Evolutionary conservation across 2,113 vertebrate genomes (phyloP).

Genomic region (Bagarius yarrelli): DNA sequence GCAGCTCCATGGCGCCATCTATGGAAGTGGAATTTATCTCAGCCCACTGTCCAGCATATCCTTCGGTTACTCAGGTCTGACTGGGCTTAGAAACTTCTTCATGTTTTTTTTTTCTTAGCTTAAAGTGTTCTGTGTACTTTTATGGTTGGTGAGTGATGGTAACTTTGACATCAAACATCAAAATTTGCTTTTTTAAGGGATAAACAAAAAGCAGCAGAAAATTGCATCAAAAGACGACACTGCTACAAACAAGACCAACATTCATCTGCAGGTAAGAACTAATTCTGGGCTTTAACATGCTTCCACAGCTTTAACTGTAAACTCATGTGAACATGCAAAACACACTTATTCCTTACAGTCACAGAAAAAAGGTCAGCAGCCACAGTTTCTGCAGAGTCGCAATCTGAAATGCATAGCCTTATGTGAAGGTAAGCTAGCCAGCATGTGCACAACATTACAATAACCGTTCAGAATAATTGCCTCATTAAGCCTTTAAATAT

Average conservation of each 20-base stretch:
- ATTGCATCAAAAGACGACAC: conserved; percentile 84
- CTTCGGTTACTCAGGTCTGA: conserved; percentile 89
- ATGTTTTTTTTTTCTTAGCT: neutral
- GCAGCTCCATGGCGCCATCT: conserved; percentile 89
- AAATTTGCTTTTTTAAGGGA: conserved; percentile 72
- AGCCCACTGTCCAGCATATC: conserved; percentile 92
- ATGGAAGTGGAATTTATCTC: conserved; percentile 90
- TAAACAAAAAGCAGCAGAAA: conserved; percentile 91
- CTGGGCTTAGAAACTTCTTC: neutral
- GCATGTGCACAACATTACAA: neutral
- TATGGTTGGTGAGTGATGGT: neutral
- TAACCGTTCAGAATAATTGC: neutral
- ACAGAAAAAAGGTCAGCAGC: conserved; percentile 87
- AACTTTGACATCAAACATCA: neutral
- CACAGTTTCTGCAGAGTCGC: conserved; percentile 88
- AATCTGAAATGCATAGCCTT: conserved; percentile 93
- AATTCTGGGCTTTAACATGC: neutral
- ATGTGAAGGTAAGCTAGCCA: conserved; percentile 83
- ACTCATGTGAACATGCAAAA: neutral
- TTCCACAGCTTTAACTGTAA: neutral
- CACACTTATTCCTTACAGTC: conserved; percentile 63
- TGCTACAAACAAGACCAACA: conserved; percentile 78
- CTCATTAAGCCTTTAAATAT: no score
- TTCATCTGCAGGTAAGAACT: conserved; percentile 74
- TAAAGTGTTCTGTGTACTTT: neutral